Evolutionary conservation across 2,797 vertebrate genomes (phyloP), one percentile per base, ranked within the genome.

Genomic region (Thripadectes ignobilis): DNA sequence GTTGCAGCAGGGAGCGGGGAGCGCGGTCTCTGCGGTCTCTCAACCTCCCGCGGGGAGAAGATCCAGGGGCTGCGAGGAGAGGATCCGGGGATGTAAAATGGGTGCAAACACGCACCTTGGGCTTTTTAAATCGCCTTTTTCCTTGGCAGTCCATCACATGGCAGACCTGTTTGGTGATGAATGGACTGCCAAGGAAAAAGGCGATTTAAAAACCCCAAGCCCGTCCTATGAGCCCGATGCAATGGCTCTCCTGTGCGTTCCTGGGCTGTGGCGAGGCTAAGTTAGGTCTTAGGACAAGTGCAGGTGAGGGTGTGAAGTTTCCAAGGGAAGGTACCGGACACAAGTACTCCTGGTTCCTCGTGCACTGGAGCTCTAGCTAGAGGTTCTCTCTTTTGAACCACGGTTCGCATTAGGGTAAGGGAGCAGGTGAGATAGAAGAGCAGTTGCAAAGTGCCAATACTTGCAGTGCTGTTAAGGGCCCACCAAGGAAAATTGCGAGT

Each of bases 21-120:
- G 2, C 1, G 0, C 4, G 0, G 19, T 2, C 7, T 10, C 1
- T 3, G 5, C 3, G 27, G 9, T 2, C 14, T 38, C 20, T 4
- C 9, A 6, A 4, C 3, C 1, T 21, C 10, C 26, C 18, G 19
- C 4, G 23, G 36, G 21, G 27, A n/a, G 12, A 36, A 11, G 19
- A 23, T 17, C 4, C 6, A 12, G 24, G n/a, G 22, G 1, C 8
- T 39, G 61, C 6, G 22, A 45, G 65, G 24, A 32, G 72, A 39
- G 29, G 27, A 14, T 3, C 6, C 5, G 4, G 22, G 21, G 10
- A 4, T 32, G 69, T 21, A 6, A 22, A 20, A 4, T 32, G 3
- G 2, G 26, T 9, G 19, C 16, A 30, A 7, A 24, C 23, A 24
- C 2, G 19, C 9, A 1, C 10, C 23, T 5, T 14, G 61, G 30